phyloP scores from a whole-genome alignment of 2,113 vertebrate genomes.

The Phaethornis superciliosus region DNA sequence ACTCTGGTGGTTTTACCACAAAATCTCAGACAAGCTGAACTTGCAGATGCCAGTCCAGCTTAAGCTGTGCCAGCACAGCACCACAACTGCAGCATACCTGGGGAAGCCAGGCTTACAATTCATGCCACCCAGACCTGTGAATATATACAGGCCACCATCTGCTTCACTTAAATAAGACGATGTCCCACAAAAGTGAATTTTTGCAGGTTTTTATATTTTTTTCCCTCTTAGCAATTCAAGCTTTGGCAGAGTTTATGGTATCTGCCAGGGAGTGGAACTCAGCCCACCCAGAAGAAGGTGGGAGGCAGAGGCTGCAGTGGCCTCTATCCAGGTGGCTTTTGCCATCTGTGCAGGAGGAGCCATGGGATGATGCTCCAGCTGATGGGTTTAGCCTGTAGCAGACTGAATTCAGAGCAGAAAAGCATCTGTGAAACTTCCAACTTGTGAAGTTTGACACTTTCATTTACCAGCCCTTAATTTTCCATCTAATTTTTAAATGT shows the following conservation, averaged over 20 bases:
- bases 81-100: not conserved
- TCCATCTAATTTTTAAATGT: not conserved
- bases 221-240: too few relatives aligned
- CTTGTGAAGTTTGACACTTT: not conserved
- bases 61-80: not conserved
- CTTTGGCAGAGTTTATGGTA: not conserved
- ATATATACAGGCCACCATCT: not conserved
- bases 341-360: rapidly evolving
- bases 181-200: not conserved
- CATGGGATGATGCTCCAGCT: not conserved
- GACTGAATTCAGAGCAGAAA: not conserved
- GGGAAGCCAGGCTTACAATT: not conserved
- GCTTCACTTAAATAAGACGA: not conserved
- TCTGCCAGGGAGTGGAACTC: not conserved
- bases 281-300: rapidly evolving
- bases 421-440: not conserved
- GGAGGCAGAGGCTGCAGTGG: not conserved
- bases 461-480: not conserved
- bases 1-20: not conserved
- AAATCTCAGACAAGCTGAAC: not conserved
- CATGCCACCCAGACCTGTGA: not conserved
- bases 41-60: not conserved
- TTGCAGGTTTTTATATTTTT: too few relatives aligned
- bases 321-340: not conserved
- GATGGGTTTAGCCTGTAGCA: not conserved